A percentile compares a stretch with the other conserved stretches of the same genome.
Conservation (phyloP, 2,113 vertebrate genomes). For the Pampusana beccarii region DNA sequence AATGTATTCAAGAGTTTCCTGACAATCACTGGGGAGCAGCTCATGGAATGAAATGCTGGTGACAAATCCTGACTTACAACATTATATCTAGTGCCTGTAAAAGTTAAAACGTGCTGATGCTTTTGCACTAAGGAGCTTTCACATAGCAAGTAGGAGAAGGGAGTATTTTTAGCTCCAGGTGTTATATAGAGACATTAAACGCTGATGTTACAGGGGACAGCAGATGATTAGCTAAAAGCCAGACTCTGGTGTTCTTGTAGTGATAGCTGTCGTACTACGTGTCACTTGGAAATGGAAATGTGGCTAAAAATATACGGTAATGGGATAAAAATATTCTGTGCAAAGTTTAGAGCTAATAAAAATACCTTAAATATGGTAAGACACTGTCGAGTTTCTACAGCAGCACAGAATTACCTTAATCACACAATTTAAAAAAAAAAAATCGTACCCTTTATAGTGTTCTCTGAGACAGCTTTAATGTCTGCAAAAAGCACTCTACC, state of each 20-base stretch:
- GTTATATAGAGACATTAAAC: neutral
- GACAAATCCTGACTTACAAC: neutral
- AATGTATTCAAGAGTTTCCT: neutral
- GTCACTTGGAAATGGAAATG: neutral
- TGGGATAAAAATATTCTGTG: neutral
- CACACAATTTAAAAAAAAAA: neutral
- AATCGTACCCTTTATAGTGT: neutral
- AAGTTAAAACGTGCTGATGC: neutral
- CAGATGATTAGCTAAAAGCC: neutral
- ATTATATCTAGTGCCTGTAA: rapidly evolving
- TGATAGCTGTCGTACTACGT: neutral
- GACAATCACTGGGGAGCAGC: neutral
- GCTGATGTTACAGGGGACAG: neutral
- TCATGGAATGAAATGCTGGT: neutral
- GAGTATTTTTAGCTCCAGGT: conserved; percentile 50
- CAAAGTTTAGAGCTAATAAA: neutral
- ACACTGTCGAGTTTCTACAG: neutral
- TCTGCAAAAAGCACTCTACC: neutral
- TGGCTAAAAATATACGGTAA: conserved; percentile 9
- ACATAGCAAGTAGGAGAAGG: neutral
- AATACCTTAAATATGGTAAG: neutral
- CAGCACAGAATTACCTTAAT: neutral
- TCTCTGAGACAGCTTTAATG: neutral
- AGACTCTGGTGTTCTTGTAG: neutral
- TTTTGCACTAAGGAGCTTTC: neutral